Conservation (phyloP, 1,140 invertebrate species). For the Drosophila pachea region DNA sequence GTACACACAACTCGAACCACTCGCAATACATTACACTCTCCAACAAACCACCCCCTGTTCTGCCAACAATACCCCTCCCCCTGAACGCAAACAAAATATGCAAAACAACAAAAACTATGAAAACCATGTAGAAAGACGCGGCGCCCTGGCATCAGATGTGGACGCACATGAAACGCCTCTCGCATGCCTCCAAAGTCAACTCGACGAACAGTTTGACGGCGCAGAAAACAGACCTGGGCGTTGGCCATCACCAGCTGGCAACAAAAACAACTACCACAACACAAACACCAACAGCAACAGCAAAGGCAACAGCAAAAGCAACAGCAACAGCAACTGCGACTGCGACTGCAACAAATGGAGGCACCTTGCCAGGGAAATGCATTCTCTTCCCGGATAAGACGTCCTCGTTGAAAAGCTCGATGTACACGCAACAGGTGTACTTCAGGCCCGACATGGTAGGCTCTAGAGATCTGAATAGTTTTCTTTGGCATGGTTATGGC, state of each 20-base stretch:
- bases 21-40: conserved; percentile 23
- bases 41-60: conserved; percentile 34
- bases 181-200: conserved; percentile 77
- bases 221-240: conserved; percentile 73
- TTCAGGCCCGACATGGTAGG: conserved; percentile 78
- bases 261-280: conserved; percentile 29
- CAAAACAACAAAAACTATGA: conserved; percentile 23
- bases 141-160: conserved; percentile 78
- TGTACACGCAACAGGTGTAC: conserved; percentile 75
- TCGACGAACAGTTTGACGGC: conserved; percentile 74
- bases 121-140: conserved; percentile 68
- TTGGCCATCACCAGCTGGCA: conserved; percentile 58
- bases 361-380: conserved; percentile 63
- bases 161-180: conserved; percentile 78
- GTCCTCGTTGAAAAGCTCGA: conserved; percentile 71
- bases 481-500: conserved; percentile 68
- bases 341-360: conserved; percentile 29
- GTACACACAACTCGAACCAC: conserved; percentile 39
- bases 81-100: conserved; percentile 22
- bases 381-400: conserved; percentile 75
- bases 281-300: conserved; percentile 12
- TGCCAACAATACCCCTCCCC: conserved; percentile 2
- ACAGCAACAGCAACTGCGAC: conserved; percentile 18
- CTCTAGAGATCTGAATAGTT: conserved; percentile 46
- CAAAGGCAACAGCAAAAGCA: conserved; percentile 19